Conservation (phyloP, 2,797 vertebrate genomes). For the Spinibarbus caldwelli region DNA sequence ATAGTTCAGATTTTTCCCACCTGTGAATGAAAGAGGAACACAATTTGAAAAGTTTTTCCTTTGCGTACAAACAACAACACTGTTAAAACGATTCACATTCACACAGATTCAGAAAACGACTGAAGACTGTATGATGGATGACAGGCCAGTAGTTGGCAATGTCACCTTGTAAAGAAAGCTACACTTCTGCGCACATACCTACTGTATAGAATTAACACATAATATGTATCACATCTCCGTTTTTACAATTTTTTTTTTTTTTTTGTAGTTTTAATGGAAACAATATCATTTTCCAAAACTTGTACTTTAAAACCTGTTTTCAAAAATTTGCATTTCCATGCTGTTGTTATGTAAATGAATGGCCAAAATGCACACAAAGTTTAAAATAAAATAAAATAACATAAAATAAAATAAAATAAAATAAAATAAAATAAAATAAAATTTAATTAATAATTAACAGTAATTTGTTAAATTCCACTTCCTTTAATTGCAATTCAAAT, state of each 20-base stretch:
- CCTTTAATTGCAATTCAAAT: not conserved
- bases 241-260: not conserved
- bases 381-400: not conserved
- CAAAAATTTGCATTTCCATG: not conserved
- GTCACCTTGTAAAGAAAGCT: not conserved
- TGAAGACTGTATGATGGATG: not conserved
- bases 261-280: not conserved
- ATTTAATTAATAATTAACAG: not conserved
- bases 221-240: not conserved
- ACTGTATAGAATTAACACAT: not conserved
- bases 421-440: not conserved
- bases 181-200: not conserved
- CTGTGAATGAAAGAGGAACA: not conserved
- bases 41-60: not conserved
- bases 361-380: not conserved
- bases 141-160: not conserved
- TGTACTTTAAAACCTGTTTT: not conserved
- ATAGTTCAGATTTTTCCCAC: not conserved
- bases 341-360: not conserved
- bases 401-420: not conserved
- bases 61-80: not conserved
- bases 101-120: not conserved
- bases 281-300: not conserved
- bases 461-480: not conserved
- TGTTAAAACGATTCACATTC: not conserved